Percentiles rank a stretch among this genome's conserved stretches.
These are phyloP conservation scores for Zapornia atra DNA, from an alignment of 2,113 vertebrate genomes.

Conservation along the genomic window DNA sequence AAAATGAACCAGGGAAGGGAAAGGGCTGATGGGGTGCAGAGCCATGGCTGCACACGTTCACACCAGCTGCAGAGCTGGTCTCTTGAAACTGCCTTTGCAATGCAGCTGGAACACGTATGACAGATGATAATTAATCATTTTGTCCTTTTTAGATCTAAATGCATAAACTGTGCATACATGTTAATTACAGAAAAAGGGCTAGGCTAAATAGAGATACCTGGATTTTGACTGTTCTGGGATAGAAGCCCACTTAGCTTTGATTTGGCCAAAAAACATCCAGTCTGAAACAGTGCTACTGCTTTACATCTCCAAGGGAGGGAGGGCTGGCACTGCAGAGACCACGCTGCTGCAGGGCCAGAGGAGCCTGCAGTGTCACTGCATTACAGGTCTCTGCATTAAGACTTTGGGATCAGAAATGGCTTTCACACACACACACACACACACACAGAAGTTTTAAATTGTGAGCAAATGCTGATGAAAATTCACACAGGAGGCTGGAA, in stretches of 20 bases:
- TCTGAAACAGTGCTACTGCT: not conserved
- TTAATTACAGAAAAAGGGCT: not conserved
- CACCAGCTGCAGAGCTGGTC: not conserved
- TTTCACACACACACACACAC: too few relatives aligned
- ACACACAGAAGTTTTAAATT: too few relatives aligned
- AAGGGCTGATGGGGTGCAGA: not conserved
- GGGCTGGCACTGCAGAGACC: not conserved
- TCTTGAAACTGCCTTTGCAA: not conserved
- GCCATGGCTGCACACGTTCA: not conserved
- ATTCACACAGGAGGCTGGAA: not conserved
- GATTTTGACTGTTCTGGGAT: not conserved
- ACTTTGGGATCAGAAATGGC: not conserved
- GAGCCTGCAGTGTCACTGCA: not conserved
- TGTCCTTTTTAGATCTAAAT: not conserved
- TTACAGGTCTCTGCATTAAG: accelerated
- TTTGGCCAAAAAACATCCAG: not conserved
- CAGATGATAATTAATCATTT: not conserved
- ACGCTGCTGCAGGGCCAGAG: not conserved
- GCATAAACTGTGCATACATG: not conserved
- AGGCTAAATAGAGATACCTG: not conserved
- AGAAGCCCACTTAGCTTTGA: not conserved
- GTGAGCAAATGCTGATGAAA: not conserved
- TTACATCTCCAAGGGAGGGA: not conserved
- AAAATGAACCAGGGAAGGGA: not conserved
- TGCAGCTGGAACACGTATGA: not conserved